phyloP scores from a whole-genome alignment of 1,140 invertebrate genomes.

The Cepaea nemoralis region DNA sequence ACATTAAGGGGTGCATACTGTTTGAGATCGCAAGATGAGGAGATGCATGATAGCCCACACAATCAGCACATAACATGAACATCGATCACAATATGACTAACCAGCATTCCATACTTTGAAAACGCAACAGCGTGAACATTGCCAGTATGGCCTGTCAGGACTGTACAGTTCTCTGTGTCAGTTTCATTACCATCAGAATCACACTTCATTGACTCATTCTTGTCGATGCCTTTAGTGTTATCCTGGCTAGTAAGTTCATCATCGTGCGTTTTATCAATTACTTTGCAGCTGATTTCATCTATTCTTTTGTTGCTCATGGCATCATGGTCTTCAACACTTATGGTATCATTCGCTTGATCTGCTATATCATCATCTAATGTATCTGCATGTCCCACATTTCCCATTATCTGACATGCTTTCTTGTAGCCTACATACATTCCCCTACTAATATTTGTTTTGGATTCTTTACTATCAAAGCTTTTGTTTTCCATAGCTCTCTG shows the following conservation, averaged over 20 bases:
- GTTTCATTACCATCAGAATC: neutral
- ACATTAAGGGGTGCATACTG: too few relatives aligned
- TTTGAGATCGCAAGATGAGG: too few relatives aligned
- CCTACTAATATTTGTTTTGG: constrained; percentile 25
- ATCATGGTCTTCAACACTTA: neutral
- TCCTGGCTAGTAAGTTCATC: neutral
- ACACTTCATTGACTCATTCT: neutral
- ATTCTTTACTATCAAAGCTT: neutral
- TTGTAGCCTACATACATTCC: constrained; percentile 20
- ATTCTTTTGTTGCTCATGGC: neutral
- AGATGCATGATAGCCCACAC: too few relatives aligned
- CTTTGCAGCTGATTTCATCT: neutral
- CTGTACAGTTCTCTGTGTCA: constrained; percentile 17
- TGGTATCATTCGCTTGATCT: neutral
- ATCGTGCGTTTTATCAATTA: neutral
- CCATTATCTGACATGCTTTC: neutral
- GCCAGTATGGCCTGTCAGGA: constrained; percentile 63
- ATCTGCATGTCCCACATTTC: too few relatives aligned
- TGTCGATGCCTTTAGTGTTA: neutral
- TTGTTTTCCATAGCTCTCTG: too few relatives aligned
- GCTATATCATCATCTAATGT: neutral
- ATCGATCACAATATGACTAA: constrained; percentile 42
- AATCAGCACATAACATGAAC: too few relatives aligned
- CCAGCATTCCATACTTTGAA: constrained; percentile 69
- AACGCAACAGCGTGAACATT: constrained; percentile 69